These are phyloP conservation scores for Thelohanellus kitauei DNA, from an alignment of 30 jellyfish, hydroid and myxozoan genomes.

Conservation along the genomic window DNA sequence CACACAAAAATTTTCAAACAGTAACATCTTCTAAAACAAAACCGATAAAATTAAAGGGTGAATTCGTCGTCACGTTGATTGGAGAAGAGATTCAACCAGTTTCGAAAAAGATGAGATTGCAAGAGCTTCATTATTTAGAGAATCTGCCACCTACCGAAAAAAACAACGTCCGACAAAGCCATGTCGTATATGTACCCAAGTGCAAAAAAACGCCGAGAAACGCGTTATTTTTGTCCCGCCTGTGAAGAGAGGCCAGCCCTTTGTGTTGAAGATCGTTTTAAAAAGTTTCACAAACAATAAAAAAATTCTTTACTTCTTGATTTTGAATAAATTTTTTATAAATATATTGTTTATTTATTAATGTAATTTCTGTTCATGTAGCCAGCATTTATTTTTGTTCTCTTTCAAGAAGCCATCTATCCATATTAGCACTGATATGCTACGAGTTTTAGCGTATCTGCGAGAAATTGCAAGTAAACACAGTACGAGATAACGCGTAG, in stretches of 20 bases:
- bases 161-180: slow-evolving; percentile 5
- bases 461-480: no score
- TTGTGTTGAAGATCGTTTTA: slow-evolving; percentile 2
- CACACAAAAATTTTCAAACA: slow-evolving; percentile 1
- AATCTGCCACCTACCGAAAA: slow-evolving; percentile 6
- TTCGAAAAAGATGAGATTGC: neutral
- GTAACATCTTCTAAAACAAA: slow-evolving; percentile 1
- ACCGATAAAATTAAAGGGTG: slow-evolving; percentile 3
- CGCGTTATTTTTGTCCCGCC: slow-evolving; percentile 8
- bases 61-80: slow-evolving; percentile 1
- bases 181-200: slow-evolving; percentile 2
- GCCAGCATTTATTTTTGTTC: no score
- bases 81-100: slow-evolving; percentile 1
- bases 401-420: no score
- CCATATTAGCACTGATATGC: no score
- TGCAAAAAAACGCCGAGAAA: slow-evolving; percentile 5
- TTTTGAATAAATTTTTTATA: no score
- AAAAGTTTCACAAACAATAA: slow-evolving; percentile 1
- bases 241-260: slow-evolving; percentile 10
- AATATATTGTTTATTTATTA: no score
- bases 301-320: no score
- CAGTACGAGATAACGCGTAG: no score
- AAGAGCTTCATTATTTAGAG: slow-evolving; percentile 1
- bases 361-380: no score
- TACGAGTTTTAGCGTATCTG: no score